phyloP scores from a whole-genome alignment of 2,888 invertebrate species.

The Drosophila longiperda region DNA sequence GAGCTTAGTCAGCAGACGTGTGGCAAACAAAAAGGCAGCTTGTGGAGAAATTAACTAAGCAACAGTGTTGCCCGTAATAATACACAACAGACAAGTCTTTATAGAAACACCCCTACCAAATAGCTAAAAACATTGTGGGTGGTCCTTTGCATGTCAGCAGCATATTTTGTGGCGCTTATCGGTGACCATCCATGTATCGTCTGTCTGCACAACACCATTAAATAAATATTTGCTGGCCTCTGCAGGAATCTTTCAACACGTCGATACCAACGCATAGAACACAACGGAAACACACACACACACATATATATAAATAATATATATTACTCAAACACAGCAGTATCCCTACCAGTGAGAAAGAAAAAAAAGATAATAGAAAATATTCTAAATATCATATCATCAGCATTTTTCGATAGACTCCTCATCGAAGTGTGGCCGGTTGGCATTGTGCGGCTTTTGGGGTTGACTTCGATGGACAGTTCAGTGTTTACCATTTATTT shows the following conservation, averaged over 20 bases:
- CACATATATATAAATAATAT: conserved; percentile 2
- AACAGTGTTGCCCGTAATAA: conserved; percentile 47
- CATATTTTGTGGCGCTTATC: conserved; percentile 39
- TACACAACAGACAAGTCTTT: conserved; percentile 21
- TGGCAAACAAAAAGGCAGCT: conserved; percentile 47
- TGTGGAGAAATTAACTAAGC: conserved; percentile 69
- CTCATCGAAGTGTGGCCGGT: conserved; percentile 27
- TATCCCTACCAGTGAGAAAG: conserved; percentile 11
- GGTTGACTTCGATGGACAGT: conserved; percentile 61
- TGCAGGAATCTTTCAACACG: conserved; percentile 78
- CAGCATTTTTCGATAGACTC: conserved; percentile 77
- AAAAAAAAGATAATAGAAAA: conserved; percentile 26
- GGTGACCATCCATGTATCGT: conserved; percentile 41
- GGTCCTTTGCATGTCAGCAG: conserved; percentile 52
- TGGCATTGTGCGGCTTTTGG: conserved; percentile 34
- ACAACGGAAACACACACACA: conserved; percentile 43
- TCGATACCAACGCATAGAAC: conserved; percentile 51
- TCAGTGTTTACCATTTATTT: conserved; percentile 79
- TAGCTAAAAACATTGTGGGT: conserved; percentile 26
- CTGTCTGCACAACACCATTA: conserved; percentile 71
- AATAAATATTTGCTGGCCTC: conserved; percentile 79
- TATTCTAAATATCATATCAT: conserved; percentile 78
- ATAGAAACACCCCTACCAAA: conserved; percentile 18
- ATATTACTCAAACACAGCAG: conserved; percentile 6
- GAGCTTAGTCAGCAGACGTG: conserved; percentile 64